These are phyloP conservation scores for Neomicropteryx cornuta DNA, from an alignment of 1,140 invertebrate species.

Conservation along the genomic window DNA sequence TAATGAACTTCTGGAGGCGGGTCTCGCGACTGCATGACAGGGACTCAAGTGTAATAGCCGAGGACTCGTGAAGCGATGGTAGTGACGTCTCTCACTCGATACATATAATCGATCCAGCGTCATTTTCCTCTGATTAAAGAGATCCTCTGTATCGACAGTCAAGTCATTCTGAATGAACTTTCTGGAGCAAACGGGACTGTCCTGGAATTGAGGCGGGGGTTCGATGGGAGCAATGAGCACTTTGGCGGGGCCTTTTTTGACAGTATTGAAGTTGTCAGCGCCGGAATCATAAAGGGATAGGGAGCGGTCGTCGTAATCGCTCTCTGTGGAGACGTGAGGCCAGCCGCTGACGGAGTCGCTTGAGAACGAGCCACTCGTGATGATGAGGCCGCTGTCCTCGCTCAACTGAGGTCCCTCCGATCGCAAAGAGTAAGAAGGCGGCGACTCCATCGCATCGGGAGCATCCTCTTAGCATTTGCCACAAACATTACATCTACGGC, in stretches of 20 bases:
- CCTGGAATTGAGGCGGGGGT: slow-evolving; percentile 70
- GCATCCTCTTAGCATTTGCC: background rate
- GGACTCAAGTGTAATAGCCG: slow-evolving; percentile 50
- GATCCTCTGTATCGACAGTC: slow-evolving; percentile 4
- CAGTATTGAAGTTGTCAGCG: slow-evolving; percentile 67
- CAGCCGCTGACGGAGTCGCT: slow-evolving; percentile 44
- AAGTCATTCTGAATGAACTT: background rate
- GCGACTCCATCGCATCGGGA: slow-evolving; percentile 41
- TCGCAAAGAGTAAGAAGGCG: slow-evolving; percentile 45
- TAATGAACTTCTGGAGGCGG: slow-evolving; percentile 59
- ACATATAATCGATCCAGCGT: too few relatives aligned
- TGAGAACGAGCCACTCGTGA: slow-evolving; percentile 51
- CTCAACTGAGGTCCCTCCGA: slow-evolving; percentile 46
- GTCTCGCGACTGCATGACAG: slow-evolving; percentile 44
- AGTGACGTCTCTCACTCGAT: slow-evolving; percentile 17
- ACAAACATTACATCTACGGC: too few relatives aligned
- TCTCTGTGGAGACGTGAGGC: slow-evolving; percentile 44
- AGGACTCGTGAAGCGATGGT: slow-evolving; percentile 47
- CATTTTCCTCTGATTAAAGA: slow-evolving; percentile 12
- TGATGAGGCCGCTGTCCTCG: slow-evolving; percentile 49
- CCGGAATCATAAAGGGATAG: slow-evolving; percentile 35
- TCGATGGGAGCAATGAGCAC: slow-evolving; percentile 51
- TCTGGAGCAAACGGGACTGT: background rate
- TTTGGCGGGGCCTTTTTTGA: slow-evolving; percentile 61
- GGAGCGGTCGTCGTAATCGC: slow-evolving; percentile 39